These are phyloP conservation scores for Ochropleura leucogaster DNA, from an alignment of 2,888 invertebrate species.

Conservation along the genomic window DNA sequence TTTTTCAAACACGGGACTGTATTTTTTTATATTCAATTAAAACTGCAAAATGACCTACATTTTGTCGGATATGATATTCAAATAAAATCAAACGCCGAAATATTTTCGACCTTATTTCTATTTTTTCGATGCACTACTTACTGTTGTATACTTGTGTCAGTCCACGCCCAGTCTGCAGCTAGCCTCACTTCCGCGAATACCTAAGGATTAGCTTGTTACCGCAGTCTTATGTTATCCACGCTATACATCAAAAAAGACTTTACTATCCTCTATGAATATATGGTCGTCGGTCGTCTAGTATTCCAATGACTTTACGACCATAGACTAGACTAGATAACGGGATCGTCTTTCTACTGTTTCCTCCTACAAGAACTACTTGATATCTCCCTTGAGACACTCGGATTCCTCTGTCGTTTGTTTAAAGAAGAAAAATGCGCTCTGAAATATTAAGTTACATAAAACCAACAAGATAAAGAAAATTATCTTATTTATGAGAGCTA, in stretches of 20 bases:
- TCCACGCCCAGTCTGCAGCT: too few relatives aligned
- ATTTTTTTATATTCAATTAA: too few relatives aligned
- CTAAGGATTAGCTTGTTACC: too few relatives aligned
- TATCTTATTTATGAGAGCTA: not conserved
- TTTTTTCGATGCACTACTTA: too few relatives aligned
- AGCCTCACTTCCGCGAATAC: too few relatives aligned
- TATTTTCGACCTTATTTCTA: too few relatives aligned
- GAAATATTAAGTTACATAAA: conserved; percentile 15
- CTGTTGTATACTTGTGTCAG: too few relatives aligned
- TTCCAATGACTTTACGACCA: not conserved
- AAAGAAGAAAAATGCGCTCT: conserved; percentile 7
- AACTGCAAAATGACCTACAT: too few relatives aligned
- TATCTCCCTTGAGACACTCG: conserved; percentile 10
- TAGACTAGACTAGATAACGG: conserved; percentile 3
- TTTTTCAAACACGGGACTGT: too few relatives aligned
- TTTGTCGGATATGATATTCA: too few relatives aligned
- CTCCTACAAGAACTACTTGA: not conserved
- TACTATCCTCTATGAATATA: conserved; percentile 5
- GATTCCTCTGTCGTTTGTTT: not conserved
- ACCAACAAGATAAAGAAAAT: conserved; percentile 9
- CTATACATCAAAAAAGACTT: not conserved
- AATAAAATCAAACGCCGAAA: too few relatives aligned
- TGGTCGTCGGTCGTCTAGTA: not conserved
- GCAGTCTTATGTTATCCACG: too few relatives aligned
- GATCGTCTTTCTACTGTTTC: conserved; percentile 11